Conservation (phyloP, 2,888 invertebrate genomes). For the Spicauda simplicius region DNA sequence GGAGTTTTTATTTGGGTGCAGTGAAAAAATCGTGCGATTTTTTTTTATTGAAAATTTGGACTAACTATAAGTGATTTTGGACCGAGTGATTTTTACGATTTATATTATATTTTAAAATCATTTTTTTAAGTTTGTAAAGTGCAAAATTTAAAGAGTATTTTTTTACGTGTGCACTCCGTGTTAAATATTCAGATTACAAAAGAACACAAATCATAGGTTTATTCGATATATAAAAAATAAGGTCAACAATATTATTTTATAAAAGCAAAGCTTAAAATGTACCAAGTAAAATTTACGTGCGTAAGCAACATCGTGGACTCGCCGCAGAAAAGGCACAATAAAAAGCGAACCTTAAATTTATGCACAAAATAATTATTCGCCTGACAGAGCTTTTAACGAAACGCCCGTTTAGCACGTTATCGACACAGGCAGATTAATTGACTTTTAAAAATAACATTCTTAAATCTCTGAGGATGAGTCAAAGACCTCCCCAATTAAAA, state of each 20-base stretch:
- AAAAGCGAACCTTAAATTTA: neutral
- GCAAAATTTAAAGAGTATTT: neutral
- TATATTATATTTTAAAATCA: constrained; percentile 20
- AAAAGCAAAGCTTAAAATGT: too few relatives aligned
- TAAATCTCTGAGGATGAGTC: constrained; percentile 1
- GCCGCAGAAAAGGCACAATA: neutral
- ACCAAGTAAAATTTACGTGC: neutral
- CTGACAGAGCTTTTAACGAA: constrained; percentile 17
- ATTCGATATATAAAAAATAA: neutral
- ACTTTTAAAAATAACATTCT: neutral
- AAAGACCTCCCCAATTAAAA: constrained; percentile 13
- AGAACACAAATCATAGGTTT: too few relatives aligned
- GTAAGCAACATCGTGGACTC: neutral
- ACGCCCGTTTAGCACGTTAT: constrained; percentile 7
- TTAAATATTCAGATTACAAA: neutral
- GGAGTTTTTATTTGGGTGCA: constrained; percentile 48
- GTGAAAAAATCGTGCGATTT: constrained; percentile 32
- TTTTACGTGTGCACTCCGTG: neutral
- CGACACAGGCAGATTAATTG: constrained; percentile 2
- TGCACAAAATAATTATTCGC: constrained; percentile 8
- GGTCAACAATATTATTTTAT: too few relatives aligned
- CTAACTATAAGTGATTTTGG: neutral
- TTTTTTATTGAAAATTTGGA: constrained; percentile 3
- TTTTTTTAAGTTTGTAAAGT: neutral
- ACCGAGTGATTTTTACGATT: constrained; percentile 1